These are phyloP conservation scores for Morpho deidamia DNA, from an alignment of 2,888 invertebrate genomes.

Conservation along the genomic window DNA sequence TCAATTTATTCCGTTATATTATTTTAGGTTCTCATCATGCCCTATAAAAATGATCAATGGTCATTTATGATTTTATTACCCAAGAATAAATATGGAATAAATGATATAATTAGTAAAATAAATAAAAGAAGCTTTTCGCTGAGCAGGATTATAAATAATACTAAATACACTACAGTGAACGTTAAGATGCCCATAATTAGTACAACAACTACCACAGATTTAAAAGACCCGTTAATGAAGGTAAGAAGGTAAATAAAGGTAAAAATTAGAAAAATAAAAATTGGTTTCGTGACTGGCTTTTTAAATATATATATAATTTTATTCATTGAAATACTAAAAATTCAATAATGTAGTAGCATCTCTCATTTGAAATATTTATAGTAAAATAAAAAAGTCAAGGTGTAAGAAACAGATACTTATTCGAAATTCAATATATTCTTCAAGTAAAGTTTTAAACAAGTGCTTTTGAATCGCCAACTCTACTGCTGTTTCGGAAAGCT, in stretches of 20 bases:
- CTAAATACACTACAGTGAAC: background rate
- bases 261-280: background rate
- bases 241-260: slow-evolving; percentile 13
- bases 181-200: slow-evolving; percentile 15
- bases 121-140: slow-evolving; percentile 5
- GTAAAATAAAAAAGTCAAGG: too few species aligned
- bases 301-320: background rate
- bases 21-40: slow-evolving; percentile 19
- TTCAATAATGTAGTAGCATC: too few species aligned
- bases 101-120: slow-evolving; percentile 10
- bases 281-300: background rate
- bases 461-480: too few species aligned
- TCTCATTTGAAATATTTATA: too few species aligned
- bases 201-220: slow-evolving; percentile 10
- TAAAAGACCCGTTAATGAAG: slow-evolving; percentile 8
- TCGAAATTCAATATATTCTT: too few species aligned
- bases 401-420: too few species aligned
- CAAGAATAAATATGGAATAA: slow-evolving; percentile 9
- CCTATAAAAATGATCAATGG: slow-evolving; percentile 15
- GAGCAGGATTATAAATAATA: background rate
- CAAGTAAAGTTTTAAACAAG: too few species aligned
- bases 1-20: background rate
- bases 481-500: too few species aligned
- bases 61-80: slow-evolving; percentile 16
- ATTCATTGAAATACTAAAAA: background rate